These are phyloP conservation scores for Acromyrmex heyeri DNA, from an alignment of 1,140 invertebrate species.

Conservation along the genomic window DNA sequence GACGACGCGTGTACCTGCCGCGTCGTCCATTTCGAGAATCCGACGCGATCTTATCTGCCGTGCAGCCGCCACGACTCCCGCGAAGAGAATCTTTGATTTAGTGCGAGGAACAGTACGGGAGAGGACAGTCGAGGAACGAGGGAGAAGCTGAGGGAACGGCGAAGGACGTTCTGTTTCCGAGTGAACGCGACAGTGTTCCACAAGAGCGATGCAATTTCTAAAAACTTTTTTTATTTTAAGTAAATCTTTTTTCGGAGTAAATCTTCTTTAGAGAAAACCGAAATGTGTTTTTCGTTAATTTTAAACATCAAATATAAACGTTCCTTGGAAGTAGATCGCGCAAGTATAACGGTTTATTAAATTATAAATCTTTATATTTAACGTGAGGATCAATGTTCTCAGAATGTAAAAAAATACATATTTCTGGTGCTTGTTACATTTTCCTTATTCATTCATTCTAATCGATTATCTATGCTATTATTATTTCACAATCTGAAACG, in stretches of 20 bases:
- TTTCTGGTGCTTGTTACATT: background rate
- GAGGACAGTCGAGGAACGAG: constrained; percentile 19
- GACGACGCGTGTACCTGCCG: constrained; percentile 65
- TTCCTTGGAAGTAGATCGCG: background rate
- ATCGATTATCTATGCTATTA: background rate
- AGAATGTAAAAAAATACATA: background rate
- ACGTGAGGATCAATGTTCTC: background rate
- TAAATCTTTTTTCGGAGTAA: background rate
- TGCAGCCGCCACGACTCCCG: constrained; percentile 71
- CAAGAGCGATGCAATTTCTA: background rate
- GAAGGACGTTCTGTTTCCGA: constrained; percentile 4
- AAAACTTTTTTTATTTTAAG: background rate
- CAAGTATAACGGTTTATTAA: background rate
- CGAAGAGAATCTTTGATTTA: constrained; percentile 81
- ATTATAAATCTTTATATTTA: background rate
- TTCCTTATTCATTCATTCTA: background rate
- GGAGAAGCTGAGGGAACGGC: background rate
- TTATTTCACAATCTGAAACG: background rate
- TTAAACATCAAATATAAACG: background rate
- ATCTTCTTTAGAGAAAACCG: background rate
- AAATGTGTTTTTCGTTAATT: background rate
- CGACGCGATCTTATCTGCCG: constrained; percentile 78
- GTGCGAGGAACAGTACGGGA: constrained; percentile 36
- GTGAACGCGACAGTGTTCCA: constrained; percentile 2
- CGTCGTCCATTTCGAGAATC: constrained; percentile 77